These are phyloP conservation scores for Gymnocephalus cernua DNA, from an alignment of 2,113 vertebrate genomes.

Conservation along the genomic window DNA sequence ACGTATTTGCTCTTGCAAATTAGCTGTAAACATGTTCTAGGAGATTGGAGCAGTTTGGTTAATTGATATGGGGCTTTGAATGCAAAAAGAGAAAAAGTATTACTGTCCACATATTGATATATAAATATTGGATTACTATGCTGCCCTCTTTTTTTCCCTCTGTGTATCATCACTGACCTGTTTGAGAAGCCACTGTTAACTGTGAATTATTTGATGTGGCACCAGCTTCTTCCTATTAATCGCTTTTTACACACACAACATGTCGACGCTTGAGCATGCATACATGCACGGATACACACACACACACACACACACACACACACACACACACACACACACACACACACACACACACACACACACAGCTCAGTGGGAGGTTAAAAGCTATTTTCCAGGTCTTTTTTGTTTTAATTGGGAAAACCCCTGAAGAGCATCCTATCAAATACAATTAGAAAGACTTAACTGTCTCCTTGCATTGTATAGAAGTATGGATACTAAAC, in stretches of 20 bases:
- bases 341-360: not conserved
- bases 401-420: constrained; percentile 47
- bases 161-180: not conserved
- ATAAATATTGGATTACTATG: not conserved
- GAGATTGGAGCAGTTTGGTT: not conserved
- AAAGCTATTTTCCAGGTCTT: constrained; percentile 50
- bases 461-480: constrained; percentile 16
- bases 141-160: not conserved
- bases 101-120: not conserved
- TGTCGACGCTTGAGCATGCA: not conserved
- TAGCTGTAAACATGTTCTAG: not conserved
- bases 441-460: constrained; percentile 55
- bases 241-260: constrained; percentile 8
- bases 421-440: too few species aligned
- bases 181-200: not conserved
- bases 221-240: constrained; percentile 44
- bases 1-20: not conserved
- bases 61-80: not conserved
- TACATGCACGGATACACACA: not conserved
- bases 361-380: constrained; percentile 51
- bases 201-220: not conserved
- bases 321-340: constrained; percentile 1
- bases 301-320: not conserved
- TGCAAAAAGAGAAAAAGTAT: not conserved
- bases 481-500: not conserved